Percentiles rank a stretch among this genome's conserved stretches.
Evolutionary conservation across 2,113 vertebrate species (phyloP).

Genomic region (Thalassoma bifasciatum): DNA sequence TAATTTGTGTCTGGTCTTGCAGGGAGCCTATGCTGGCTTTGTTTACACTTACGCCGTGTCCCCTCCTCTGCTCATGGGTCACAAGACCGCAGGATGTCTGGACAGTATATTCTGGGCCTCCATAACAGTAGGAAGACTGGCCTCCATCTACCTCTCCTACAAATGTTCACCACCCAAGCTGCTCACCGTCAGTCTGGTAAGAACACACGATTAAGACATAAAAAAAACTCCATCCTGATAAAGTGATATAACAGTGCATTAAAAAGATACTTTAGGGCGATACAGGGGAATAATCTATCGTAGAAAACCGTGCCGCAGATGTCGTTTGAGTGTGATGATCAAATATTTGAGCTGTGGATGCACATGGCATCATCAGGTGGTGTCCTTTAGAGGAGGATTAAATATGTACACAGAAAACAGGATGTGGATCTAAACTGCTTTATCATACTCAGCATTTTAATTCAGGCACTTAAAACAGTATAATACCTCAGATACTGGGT

Average conservation of each 20-base stretch:
- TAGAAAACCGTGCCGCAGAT: neutral
- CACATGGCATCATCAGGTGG: neutral
- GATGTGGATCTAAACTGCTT: neutral
- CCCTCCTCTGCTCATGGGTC: conserved; percentile 86
- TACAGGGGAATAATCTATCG: neutral
- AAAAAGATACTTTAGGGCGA: neutral
- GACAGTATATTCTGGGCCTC: conserved; percentile 94
- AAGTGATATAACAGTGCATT: neutral
- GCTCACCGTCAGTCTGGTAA: conserved; percentile 90
- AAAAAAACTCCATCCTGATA: neutral
- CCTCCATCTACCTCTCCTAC: conserved; percentile 91
- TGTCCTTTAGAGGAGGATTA: neutral
- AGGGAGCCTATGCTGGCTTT: conserved; percentile 94
- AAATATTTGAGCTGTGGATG: conserved; percentile 52
- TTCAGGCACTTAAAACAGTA: neutral
- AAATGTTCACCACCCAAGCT: conserved; percentile 84
- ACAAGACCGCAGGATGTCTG: conserved; percentile 90
- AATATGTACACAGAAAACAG: neutral
- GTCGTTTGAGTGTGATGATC: neutral
- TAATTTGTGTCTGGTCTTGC: conserved; percentile 21
- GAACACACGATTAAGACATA: conserved; percentile 11
- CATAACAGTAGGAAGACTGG: conserved; percentile 90
- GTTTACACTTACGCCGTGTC: conserved; percentile 92
- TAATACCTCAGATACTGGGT: neutral
- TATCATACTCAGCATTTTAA: neutral